Conservation (phyloP, 2,888 invertebrate genomes). For the Cheilosia grossa region DNA sequence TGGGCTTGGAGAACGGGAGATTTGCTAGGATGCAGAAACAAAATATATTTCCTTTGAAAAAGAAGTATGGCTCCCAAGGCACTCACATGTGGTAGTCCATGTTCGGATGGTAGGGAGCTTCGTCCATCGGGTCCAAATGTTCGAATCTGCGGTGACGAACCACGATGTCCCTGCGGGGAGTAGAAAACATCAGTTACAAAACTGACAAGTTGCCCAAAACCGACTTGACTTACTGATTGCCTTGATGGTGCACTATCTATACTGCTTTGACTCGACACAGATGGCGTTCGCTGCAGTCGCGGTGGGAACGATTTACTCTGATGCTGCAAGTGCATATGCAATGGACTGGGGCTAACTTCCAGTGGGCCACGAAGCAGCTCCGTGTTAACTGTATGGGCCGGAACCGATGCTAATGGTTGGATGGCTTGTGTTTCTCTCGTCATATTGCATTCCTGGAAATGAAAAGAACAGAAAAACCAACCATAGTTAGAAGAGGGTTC, state of each 20-base stretch:
- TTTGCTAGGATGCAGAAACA: conserved; percentile 77
- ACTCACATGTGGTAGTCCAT: conserved; percentile 76
- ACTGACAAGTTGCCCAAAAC: not conserved
- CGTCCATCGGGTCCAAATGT: conserved; percentile 93
- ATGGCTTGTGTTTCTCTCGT: conserved; percentile 87
- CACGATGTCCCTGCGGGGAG: conserved; percentile 87
- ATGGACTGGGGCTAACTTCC: conserved; percentile 85
- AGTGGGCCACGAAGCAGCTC: conserved; percentile 84
- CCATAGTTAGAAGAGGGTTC: not conserved
- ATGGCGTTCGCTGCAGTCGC: conserved; percentile 90
- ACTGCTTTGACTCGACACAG: conserved; percentile 92
- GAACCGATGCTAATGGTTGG: conserved; percentile 85
- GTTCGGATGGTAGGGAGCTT: conserved; percentile 83
- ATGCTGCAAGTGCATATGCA: conserved; percentile 86
- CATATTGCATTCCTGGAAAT: conserved; percentile 86
- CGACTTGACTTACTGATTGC: conserved; percentile 81
- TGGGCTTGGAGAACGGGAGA: conserved; percentile 90
- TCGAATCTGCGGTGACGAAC: conserved; percentile 92
- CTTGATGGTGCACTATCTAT: conserved; percentile 89
- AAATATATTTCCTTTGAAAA: not conserved
- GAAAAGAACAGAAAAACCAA: conserved; percentile 5
- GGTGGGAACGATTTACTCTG: conserved; percentile 88
- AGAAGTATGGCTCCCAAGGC: not conserved
- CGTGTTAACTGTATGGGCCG: conserved; percentile 80
- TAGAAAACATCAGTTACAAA: conserved; percentile 46